Evolutionary conservation across 2,113 vertebrate species (phyloP).

Genomic region (Hystrix cristata): DNA sequence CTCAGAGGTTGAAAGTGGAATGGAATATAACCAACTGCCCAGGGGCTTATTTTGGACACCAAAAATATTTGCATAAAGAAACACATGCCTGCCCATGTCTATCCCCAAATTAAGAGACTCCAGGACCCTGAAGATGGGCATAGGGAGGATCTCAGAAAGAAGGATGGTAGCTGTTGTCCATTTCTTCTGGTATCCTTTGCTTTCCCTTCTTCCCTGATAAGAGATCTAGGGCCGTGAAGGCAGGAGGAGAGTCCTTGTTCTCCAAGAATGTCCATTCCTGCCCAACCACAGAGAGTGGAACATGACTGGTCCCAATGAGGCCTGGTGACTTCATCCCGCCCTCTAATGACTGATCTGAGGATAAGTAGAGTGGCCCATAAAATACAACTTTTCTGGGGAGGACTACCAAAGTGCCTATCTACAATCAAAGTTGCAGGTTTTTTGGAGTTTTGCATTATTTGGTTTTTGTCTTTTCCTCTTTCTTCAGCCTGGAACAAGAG

Average conservation of each 20-base stretch:
- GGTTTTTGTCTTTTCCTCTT: background rate
- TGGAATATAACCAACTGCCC: background rate
- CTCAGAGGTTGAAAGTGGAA: background rate
- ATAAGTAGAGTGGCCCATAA: background rate
- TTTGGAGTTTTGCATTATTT: too few relatives aligned
- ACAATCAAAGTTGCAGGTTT: background rate
- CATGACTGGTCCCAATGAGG: background rate
- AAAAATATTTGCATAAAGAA: slow-evolving; percentile 29
- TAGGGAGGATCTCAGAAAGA: background rate
- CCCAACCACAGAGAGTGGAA: background rate
- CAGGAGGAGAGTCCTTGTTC: background rate
- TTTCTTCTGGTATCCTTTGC: background rate
- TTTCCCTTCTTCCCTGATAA: background rate
- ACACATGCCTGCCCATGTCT: background rate
- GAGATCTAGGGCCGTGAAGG: background rate
- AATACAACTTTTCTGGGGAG: background rate
- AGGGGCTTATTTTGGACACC: background rate
- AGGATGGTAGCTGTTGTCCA: background rate
- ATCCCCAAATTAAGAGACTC: background rate
- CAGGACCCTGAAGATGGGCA: background rate
- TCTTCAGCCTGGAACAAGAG: background rate
- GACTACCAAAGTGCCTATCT: background rate
- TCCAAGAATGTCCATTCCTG: background rate
- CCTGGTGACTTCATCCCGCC: background rate
- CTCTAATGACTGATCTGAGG: background rate